Conservation (phyloP, 2,888 invertebrate genomes). For the Campoplex nolae region DNA sequence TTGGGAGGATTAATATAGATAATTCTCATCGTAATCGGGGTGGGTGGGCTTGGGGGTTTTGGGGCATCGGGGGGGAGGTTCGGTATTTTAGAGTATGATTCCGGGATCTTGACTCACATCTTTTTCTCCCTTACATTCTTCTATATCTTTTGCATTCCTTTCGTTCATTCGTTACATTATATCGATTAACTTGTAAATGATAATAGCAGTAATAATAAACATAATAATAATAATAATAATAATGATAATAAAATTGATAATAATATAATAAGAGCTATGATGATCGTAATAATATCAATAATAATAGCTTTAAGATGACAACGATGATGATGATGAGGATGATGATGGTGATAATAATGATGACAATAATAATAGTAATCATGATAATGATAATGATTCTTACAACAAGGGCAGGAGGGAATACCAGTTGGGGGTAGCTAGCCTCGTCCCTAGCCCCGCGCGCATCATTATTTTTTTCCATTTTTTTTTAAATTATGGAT, state of each 20-base stretch:
- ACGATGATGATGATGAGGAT: slow-evolving; percentile 36
- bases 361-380: slow-evolving; percentile 11
- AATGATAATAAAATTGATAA: slow-evolving; percentile 30
- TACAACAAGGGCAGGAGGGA: slow-evolving; percentile 51
- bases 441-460: slow-evolving; percentile 84
- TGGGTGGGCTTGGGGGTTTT: slow-evolving; percentile 67
- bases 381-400: slow-evolving; percentile 50
- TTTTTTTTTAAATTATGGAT: slow-evolving; percentile 51
- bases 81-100: slow-evolving; percentile 74
- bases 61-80: slow-evolving; percentile 65
- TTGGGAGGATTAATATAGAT: slow-evolving; percentile 81
- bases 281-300: neutral
- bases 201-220: slow-evolving; percentile 36
- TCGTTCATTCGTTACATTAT: slow-evolving; percentile 52
- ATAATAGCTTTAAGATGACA: neutral
- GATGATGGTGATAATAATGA: neutral
- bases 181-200: slow-evolving; percentile 50
- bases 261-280: slow-evolving; percentile 9
- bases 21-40: slow-evolving; percentile 82
- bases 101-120: slow-evolving; percentile 64
- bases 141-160: slow-evolving; percentile 8
- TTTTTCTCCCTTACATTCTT: slow-evolving; percentile 54
- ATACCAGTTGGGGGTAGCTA: slow-evolving; percentile 79
- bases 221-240: slow-evolving; percentile 40
- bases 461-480: slow-evolving; percentile 70